Conservation (phyloP, 2,113 vertebrate species). For the Eidolon helvum region DNA sequence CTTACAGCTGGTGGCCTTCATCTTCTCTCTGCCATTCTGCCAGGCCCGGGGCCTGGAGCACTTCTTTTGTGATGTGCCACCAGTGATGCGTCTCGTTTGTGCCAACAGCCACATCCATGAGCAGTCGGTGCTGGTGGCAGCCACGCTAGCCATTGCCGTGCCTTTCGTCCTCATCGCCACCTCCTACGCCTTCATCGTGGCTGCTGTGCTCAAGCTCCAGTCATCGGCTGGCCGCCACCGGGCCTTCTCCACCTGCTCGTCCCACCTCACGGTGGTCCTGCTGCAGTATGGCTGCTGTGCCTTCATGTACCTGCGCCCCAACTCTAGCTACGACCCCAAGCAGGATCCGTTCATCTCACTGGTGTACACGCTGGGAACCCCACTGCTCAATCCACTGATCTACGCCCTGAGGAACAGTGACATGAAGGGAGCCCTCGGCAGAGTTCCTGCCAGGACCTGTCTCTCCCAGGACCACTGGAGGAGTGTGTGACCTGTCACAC, state of each 20-base stretch:
- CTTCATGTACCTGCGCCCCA: conserved; percentile 72
- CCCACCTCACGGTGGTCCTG: conserved; percentile 68
- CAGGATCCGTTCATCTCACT: conserved; percentile 68
- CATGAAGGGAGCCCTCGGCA: conserved; percentile 55
- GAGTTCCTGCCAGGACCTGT: neutral
- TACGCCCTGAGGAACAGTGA: conserved; percentile 77
- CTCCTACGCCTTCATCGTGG: conserved; percentile 65
- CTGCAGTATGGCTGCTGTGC: conserved; percentile 70
- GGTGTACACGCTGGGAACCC: conserved; percentile 69
- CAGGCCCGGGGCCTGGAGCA: conserved; percentile 48
- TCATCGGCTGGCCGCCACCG: neutral
- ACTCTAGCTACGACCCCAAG: conserved; percentile 25
- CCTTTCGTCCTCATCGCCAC: conserved; percentile 69
- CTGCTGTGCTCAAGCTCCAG: conserved; percentile 18
- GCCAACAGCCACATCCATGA: conserved; percentile 50
- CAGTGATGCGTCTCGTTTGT: conserved; percentile 55
- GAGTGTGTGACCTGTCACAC: neutral
- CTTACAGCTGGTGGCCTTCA: conserved; percentile 38
- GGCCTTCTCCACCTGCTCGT: conserved; percentile 75
- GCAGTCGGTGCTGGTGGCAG: conserved; percentile 43
- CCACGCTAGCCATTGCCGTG: conserved; percentile 39
- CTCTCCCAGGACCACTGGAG: neutral
- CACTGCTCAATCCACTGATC: conserved; percentile 75
- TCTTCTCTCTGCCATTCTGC: conserved; percentile 76
- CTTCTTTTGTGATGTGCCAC: conserved; percentile 74